Evolutionary conservation across 2,113 vertebrate genomes (phyloP).

Genomic region (Ctenomys sociabilis): DNA sequence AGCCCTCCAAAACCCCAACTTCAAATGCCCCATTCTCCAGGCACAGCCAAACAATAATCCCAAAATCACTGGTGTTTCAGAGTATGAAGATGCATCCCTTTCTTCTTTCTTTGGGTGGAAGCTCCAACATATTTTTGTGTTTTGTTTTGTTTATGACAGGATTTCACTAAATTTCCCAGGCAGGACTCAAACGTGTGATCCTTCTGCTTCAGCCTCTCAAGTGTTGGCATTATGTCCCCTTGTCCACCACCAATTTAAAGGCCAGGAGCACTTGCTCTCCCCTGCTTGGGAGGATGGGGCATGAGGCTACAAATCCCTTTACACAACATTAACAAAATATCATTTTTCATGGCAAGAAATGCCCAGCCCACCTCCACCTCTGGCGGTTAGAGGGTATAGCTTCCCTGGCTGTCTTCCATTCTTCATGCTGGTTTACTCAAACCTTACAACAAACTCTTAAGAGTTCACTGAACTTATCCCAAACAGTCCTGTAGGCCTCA

Average conservation of each 20-base stretch:
- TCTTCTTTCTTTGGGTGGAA: background rate
- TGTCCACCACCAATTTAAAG: background rate
- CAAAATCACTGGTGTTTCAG: constrained; percentile 31
- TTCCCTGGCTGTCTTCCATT: background rate
- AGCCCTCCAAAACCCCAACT: background rate
- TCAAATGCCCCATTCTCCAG: background rate
- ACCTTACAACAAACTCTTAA: background rate
- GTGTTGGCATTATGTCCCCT: background rate
- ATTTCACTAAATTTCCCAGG: background rate
- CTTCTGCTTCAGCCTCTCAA: background rate
- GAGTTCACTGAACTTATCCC: background rate
- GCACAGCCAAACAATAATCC: background rate
- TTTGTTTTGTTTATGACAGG: background rate
- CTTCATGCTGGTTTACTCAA: background rate
- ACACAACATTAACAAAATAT: background rate
- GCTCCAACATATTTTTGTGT: background rate
- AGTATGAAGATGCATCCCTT: background rate
- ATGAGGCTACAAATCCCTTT: background rate
- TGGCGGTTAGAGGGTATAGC: background rate
- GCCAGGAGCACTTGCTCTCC: background rate
- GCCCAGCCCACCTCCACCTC: background rate
- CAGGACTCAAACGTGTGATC: background rate
- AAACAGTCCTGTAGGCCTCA: background rate
- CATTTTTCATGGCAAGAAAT: background rate
- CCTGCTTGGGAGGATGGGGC: background rate